Conservation (phyloP, 2,888 invertebrate genomes). For the Euproctis similis region DNA sequence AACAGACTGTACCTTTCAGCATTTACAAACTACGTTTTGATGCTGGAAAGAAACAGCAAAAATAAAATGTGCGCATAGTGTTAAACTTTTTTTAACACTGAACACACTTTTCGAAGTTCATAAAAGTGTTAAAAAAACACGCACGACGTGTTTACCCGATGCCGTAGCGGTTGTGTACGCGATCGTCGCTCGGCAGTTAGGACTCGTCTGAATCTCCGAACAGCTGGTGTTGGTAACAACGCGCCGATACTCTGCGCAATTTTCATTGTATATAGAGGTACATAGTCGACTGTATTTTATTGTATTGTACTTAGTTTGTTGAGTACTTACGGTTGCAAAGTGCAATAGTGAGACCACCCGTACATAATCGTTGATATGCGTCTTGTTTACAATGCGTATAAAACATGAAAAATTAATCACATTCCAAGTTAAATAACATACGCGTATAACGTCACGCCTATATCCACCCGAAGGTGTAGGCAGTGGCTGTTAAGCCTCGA, state of each 20-base stretch:
- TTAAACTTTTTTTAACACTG: too few species aligned
- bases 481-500: too few species aligned
- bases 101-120: constrained; percentile 14
- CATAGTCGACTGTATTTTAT: constrained; percentile 13
- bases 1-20: constrained; percentile 60
- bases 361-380: constrained; percentile 19
- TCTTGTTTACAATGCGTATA: constrained; percentile 17
- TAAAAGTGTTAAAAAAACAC: constrained; percentile 17
- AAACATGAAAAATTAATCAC: constrained; percentile 14
- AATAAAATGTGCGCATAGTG: too few species aligned
- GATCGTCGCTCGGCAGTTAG: constrained; percentile 44
- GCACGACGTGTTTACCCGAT: constrained; percentile 24
- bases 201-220: constrained; percentile 49
- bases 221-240: constrained; percentile 17
- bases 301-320: too few species aligned
- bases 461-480: too few species aligned
- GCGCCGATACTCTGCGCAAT: constrained; percentile 63
- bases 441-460: too few species aligned
- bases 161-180: constrained; percentile 32
- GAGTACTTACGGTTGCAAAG: too few species aligned
- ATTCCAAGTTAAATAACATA: constrained; percentile 7
- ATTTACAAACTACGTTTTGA: constrained; percentile 25
- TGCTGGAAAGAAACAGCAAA: constrained; percentile 17
- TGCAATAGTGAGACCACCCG: constrained; percentile 20
- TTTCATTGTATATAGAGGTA: constrained; percentile 36